These are phyloP conservation scores for Meandrina meandrites DNA, from an alignment of 92 coral and sea anemone species.

Conservation along the genomic window DNA sequence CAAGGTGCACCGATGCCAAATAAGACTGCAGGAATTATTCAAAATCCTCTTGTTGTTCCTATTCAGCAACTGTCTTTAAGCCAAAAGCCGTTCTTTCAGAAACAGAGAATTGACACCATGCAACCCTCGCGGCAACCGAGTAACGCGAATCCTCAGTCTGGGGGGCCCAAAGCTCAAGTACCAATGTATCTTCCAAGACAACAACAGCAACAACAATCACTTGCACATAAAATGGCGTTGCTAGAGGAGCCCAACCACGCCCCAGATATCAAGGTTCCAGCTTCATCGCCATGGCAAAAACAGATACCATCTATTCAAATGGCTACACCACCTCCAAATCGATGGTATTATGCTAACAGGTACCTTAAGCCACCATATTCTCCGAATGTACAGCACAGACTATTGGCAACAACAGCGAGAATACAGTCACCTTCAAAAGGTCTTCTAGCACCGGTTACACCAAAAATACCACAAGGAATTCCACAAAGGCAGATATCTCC, in stretches of 20 bases:
- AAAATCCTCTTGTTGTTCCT: not conserved
- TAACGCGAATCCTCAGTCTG: conserved; percentile 7
- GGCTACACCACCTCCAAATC: not conserved
- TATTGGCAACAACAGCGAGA: not conserved
- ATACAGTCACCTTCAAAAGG: conserved; percentile 5
- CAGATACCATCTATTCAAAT: not conserved
- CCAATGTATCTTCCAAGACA: conserved; percentile 3
- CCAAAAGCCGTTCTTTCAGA: conserved; percentile 16
- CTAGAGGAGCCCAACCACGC: conserved; percentile 1
- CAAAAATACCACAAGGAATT: not conserved
- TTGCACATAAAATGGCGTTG: conserved; percentile 38
- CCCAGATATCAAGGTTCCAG: conserved; percentile 6
- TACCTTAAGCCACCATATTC: conserved; percentile 16
- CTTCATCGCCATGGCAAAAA: not conserved
- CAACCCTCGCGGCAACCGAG: conserved; percentile 9
- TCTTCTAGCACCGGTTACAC: not conserved
- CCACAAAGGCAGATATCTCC: conserved; percentile 13
- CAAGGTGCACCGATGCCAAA: not conserved
- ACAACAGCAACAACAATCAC: conserved; percentile 23
- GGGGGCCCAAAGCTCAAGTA: conserved; percentile 14
- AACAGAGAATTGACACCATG: not conserved
- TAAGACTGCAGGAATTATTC: not conserved
- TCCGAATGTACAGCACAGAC: not conserved
- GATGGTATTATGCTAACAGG: not conserved
- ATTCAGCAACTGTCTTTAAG: not conserved